Evolutionary conservation across 1,140 invertebrate genomes (phyloP), one percentile per base, ranked within the genome.

Genomic region (Nebria ingens): DNA sequence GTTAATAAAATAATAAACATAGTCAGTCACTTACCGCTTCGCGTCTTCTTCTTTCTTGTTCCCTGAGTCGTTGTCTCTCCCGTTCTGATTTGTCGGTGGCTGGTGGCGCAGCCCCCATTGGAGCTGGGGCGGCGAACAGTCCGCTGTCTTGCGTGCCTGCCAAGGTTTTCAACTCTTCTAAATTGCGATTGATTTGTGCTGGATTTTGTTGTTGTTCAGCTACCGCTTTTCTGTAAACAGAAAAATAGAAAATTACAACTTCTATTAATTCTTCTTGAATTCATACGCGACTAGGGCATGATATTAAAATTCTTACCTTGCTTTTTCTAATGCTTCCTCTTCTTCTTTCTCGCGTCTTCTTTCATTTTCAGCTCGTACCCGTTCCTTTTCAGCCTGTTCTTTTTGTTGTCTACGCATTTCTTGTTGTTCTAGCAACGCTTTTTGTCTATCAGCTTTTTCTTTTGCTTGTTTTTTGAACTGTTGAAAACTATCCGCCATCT

Each of bases 381-480:
- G 74, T 71, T 94, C 89, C 65, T 82, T 80, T 62, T 92, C 89
- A 0, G 83, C 86, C 64, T 89, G 86, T 69, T 94, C 89, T 66
- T 90, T 89, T 70, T 91, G 84, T 62, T 79, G 73, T 59, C 83
- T 68, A 23, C 87, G 77, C 65, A 87, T 71, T 64, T 91, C 87
- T 66, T 90, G 85, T 62, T 89, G 87, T 70, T 93, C 89, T 55
- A 84, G 73, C 2, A 93, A 71, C 54, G 87, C 84, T 67, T 89
- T 82, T 77, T 93, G 88, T 70, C 91, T 80, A 73, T 96, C 91
- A 56, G 86, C 84, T 69, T 97, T 95, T 72, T 97, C 92, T 71
- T 92, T 91, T 6, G 93, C 93, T 76, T 95, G 87, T 68, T 94
- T 95, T 68, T 91, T 91, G 70, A 97, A 98, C 59, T 85, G 84